Conservation (phyloP, 2,113 vertebrate species). For the Cyanocitta stelleri region DNA sequence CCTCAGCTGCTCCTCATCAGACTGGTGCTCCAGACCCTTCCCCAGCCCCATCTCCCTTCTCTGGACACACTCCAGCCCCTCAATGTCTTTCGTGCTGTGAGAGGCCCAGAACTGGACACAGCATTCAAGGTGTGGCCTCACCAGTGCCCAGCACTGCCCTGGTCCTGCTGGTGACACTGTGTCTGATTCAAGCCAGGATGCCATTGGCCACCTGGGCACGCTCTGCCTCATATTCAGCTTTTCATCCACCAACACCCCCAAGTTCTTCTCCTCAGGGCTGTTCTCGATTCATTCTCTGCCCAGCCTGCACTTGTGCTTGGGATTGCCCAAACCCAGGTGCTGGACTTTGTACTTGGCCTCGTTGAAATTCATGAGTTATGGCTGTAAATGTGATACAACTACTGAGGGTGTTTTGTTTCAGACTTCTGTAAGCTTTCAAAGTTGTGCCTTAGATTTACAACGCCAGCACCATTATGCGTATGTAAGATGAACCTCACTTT, state of each 20-base stretch:
- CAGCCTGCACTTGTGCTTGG: neutral
- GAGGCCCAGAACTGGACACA: neutral
- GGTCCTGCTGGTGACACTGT: neutral
- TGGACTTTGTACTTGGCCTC: neutral
- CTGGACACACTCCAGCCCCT: accelerated
- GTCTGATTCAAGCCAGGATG: neutral
- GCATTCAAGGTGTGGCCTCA: neutral
- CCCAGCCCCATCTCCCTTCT: neutral
- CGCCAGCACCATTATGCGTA: neutral
- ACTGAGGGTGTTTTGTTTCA: neutral
- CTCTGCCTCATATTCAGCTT: neutral
- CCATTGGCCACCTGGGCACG: neutral
- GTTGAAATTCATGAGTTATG: neutral
- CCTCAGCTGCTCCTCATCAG: neutral
- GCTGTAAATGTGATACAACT: neutral
- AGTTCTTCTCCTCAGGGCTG: neutral
- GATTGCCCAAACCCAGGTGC: neutral
- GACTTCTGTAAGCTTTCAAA: neutral
- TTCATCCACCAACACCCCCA: neutral
- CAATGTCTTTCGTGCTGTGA: neutral
- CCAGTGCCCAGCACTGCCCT: neutral
- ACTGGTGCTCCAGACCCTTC: neutral
- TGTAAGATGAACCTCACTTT: neutral
- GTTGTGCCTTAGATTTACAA: neutral
- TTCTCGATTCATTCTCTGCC: neutral